Evolutionary conservation across 2,888 invertebrate species (phyloP).

Genomic region (Stenichneumon culpator): DNA sequence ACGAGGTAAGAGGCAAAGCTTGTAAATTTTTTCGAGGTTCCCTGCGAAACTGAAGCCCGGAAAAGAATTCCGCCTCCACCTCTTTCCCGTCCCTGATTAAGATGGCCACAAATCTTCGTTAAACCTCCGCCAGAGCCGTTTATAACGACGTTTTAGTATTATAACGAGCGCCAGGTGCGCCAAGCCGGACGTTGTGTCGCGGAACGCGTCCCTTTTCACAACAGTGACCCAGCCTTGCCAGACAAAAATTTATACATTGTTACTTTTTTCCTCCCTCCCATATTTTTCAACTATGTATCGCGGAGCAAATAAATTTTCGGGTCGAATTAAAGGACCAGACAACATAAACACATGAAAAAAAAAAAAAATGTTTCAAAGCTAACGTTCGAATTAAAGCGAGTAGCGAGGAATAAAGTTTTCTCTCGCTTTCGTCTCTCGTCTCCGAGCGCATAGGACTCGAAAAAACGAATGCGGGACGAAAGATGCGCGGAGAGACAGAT

Average conservation of each 20-base stretch:
- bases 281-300: constrained; percentile 15
- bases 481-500: constrained; percentile 25
- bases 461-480: constrained; percentile 7
- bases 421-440: constrained; percentile 37
- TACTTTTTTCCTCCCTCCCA: constrained; percentile 4
- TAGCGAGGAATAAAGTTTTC: constrained; percentile 44
- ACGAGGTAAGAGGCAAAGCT: constrained; percentile 1
- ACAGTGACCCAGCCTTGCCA: constrained; percentile 51
- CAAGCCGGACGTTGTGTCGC: constrained; percentile 72
- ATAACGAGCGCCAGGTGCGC: constrained; percentile 75
- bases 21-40: background rate
- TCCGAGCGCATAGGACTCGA: constrained; percentile 12
- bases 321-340: background rate
- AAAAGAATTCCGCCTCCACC: constrained; percentile 52
- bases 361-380: background rate
- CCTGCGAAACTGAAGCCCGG: constrained; percentile 23
- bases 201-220: constrained; percentile 67
- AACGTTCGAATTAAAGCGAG: constrained; percentile 40
- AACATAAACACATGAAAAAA: background rate
- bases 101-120: constrained; percentile 76
- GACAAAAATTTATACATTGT: constrained; percentile 47
- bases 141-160: constrained; percentile 74
- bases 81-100: constrained; percentile 67
- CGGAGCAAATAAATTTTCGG: constrained; percentile 8
- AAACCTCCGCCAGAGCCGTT: constrained; percentile 67